Evolutionary conservation across 2,888 invertebrate species (phyloP).

Genomic region (Orchesella flavescens): DNA sequence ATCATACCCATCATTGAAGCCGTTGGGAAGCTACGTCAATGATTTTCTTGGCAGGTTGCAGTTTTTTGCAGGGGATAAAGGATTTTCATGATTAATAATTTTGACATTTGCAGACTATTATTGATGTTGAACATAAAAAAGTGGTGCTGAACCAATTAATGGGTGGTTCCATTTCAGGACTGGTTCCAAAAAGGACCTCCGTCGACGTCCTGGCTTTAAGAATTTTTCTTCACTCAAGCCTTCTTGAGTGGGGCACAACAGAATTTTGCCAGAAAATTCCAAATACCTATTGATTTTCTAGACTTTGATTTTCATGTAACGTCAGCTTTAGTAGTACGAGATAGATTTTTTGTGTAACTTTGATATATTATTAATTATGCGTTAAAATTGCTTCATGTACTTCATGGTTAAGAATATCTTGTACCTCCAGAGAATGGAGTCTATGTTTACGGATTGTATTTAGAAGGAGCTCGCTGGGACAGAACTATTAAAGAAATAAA

Average conservation of each 20-base stretch:
- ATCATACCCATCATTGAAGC: constrained; percentile 94
- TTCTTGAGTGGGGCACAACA: constrained; percentile 95
- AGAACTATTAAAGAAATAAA: constrained; percentile 80
- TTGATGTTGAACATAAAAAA: too few relatives aligned
- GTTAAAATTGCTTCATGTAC: constrained; percentile 76
- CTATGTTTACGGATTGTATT: constrained; percentile 77
- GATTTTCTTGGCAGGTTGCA: constrained; percentile 88
- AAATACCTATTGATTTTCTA: constrained; percentile 91
- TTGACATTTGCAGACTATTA: too few relatives aligned
- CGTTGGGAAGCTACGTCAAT: constrained; percentile 88
- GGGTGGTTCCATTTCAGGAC: too few relatives aligned
- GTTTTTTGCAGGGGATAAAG: constrained; percentile 85
- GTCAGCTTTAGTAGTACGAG: not conserved
- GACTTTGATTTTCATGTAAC: constrained; percentile 82
- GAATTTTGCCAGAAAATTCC: constrained; percentile 92
- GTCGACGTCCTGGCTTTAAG: constrained; percentile 89
- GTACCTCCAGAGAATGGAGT: constrained; percentile 83
- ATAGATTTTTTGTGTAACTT: not conserved
- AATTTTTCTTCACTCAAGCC: constrained; percentile 96
- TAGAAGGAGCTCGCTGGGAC: constrained; percentile 87
- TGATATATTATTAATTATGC: not conserved
- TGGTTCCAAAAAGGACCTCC: constrained; percentile 91
- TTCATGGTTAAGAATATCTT: constrained; percentile 76
- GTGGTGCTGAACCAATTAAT: too few relatives aligned
- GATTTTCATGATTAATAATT: too few relatives aligned